phyloP scores from a whole-genome alignment of 2,888 invertebrate genomes.

The Mesochorus sp. region DNA sequence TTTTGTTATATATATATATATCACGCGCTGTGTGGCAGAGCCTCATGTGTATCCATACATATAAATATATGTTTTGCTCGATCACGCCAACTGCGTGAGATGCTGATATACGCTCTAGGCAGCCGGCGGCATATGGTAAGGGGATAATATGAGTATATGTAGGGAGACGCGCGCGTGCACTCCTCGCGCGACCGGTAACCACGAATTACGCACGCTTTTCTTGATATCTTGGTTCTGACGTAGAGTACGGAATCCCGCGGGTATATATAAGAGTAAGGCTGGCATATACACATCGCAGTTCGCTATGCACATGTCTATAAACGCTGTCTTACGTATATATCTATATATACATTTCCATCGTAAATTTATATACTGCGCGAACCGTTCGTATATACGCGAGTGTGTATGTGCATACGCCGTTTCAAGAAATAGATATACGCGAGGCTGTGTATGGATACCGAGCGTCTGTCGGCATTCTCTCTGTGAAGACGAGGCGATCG shows the following conservation, averaged over 20 bases:
- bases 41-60: not conserved
- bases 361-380: not conserved
- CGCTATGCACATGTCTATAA: conserved; percentile 11
- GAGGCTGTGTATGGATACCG: conserved; percentile 41
- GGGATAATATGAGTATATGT: conserved; percentile 59
- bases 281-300: conserved; percentile 25
- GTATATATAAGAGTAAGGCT: conserved; percentile 2
- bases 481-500: conserved; percentile 59
- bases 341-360: not conserved
- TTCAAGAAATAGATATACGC: not conserved
- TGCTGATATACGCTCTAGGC: conserved; percentile 51
- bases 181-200: conserved; percentile 56
- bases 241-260: conserved; percentile 29
- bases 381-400: too few relatives aligned
- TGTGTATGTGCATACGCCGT: conserved; percentile 9
- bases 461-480: conserved; percentile 58
- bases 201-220: conserved; percentile 71
- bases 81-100: conserved; percentile 14
- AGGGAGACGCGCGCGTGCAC: conserved; percentile 36
- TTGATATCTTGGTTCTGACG: conserved; percentile 71
- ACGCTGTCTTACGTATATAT: not conserved
- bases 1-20: too few relatives aligned
- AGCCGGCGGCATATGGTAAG: conserved; percentile 45
- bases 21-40: too few relatives aligned
- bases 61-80: not conserved